Percentiles rank a stretch among this genome's conserved stretches.
phyloP scores from a whole-genome alignment of 2,888 invertebrate genomes.

The Eucriotettix oculatus region DNA sequence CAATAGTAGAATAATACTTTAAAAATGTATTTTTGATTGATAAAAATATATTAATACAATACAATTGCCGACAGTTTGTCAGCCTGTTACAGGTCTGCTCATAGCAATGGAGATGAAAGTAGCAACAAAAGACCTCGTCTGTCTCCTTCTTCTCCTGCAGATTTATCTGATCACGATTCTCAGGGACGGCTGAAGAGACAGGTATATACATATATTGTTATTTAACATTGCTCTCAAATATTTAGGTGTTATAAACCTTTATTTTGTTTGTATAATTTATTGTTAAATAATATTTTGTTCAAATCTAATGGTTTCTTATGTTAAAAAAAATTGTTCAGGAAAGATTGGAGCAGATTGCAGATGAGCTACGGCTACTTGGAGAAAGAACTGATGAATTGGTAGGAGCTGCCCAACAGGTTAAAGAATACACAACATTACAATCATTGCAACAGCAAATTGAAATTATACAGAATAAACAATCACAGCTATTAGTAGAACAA shows the following conservation, averaged over 20 bases:
- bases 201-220: constrained; percentile 6
- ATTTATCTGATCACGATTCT: constrained; percentile 7
- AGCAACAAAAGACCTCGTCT: constrained; percentile 12
- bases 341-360: constrained; percentile 27
- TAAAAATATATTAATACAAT: too few relatives aligned
- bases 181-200: constrained; percentile 10
- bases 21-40: too few relatives aligned
- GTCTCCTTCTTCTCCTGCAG: constrained; percentile 6
- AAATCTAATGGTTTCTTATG: too few relatives aligned
- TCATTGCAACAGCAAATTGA: constrained; percentile 25
- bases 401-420: constrained; percentile 22
- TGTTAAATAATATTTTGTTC: too few relatives aligned
- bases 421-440: constrained; percentile 20
- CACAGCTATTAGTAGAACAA: constrained; percentile 28
- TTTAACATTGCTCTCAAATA: too few relatives aligned
- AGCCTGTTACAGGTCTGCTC: constrained; percentile 6
- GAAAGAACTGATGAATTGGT: constrained; percentile 26
- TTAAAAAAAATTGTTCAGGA: constrained; percentile 20
- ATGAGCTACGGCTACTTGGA: constrained; percentile 25
- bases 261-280: too few relatives aligned
- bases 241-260: too few relatives aligned
- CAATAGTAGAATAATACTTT: too few relatives aligned
- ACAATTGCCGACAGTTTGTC: constrained; percentile 3
- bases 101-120: constrained; percentile 14
- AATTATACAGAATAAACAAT: constrained; percentile 21